A percentile compares a stretch with the other conserved stretches of the same genome.
Evolutionary conservation across 2,888 invertebrate species (phyloP).

Genomic region (Ormia ochracea): DNA sequence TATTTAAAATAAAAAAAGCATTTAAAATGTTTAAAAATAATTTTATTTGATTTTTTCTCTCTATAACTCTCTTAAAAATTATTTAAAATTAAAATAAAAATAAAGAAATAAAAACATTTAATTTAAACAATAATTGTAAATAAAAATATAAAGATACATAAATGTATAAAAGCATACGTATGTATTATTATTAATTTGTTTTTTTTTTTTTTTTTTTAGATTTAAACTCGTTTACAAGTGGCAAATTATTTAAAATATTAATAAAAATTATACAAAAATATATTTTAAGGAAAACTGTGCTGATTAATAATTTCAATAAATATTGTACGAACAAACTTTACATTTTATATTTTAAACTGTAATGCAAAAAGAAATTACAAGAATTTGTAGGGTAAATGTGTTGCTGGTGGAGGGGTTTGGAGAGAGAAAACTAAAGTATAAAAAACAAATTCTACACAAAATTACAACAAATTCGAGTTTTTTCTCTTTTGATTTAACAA

Average conservation of each 20-base stretch:
- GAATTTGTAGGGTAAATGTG: neutral
- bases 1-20: neutral
- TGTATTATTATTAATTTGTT: neutral
- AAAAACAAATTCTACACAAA: slow-evolving; percentile 50
- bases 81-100: slow-evolving; percentile 30
- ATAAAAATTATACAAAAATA: slow-evolving; percentile 6
- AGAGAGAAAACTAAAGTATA: slow-evolving; percentile 32
- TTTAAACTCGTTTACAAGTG: neutral
- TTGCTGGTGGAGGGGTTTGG: neutral
- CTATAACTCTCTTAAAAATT: slow-evolving; percentile 39
- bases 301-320: neutral
- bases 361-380: neutral
- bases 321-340: neutral
- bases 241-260: neutral
- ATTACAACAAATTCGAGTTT: slow-evolving; percentile 55
- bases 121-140: slow-evolving; percentile 18
- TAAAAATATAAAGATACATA: neutral
- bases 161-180: neutral
- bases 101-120: slow-evolving; percentile 20
- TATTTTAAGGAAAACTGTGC: neutral
- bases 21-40: slow-evolving; percentile 8
- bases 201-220: too few species aligned
- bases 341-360: neutral
- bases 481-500: slow-evolving; percentile 37
- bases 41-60: slow-evolving; percentile 44